Evolutionary conservation across 37 sponge, comb jelly and placozoan genomes (phyloP), one percentile per base, ranked within the genome.

Genomic region (Chondrilla cf. caribensis): DNA sequence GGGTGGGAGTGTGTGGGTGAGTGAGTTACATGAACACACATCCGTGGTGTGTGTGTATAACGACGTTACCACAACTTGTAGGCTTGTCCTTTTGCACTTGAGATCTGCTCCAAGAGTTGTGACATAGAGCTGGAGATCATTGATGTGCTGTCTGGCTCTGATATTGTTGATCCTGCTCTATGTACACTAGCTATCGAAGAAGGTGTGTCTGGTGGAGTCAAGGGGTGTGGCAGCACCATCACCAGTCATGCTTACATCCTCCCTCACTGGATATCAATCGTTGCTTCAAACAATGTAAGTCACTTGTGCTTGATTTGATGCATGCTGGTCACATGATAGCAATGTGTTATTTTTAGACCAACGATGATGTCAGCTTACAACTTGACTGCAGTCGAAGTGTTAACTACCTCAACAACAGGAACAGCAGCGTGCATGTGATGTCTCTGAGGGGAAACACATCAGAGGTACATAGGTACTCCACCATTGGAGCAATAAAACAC

Each of bases 81-180:
- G 93, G 90, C 87, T 33, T 92, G 93, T 82, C 89, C 89, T 9
- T 92, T 92, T 60, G 35, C 38, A 22, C 58, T 92, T 25, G 84
- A 78, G 0, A 79, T 92, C n/a, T 85, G 37, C 70, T 80, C 86
- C 26, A 86, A 92, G 21, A 67, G 79, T 22, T 89, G 89, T 83
- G 86, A 92, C 42, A 64, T 82, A 37, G 93, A 92, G 54, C 58
- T 92, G 1, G 87, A 86, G 76, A 86, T 86, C 8, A 60, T 86
- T 14, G 87, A 83, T 22, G 60, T 86, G 22, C 62, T 79, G 38
- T 73, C 80, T 5, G 64, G 65, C 57, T 7, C 64, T 14, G 71
- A 82, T 29, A 0, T 55, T 26, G 43, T 90, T 17, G 37, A 86
- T 32, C 87, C 86, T 17, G 80, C 77, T 54, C 66, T 90, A 28